These are phyloP conservation scores for Cyprichromis sp. DNA, from an alignment of 2,113 vertebrate genomes.

Conservation along the genomic window DNA sequence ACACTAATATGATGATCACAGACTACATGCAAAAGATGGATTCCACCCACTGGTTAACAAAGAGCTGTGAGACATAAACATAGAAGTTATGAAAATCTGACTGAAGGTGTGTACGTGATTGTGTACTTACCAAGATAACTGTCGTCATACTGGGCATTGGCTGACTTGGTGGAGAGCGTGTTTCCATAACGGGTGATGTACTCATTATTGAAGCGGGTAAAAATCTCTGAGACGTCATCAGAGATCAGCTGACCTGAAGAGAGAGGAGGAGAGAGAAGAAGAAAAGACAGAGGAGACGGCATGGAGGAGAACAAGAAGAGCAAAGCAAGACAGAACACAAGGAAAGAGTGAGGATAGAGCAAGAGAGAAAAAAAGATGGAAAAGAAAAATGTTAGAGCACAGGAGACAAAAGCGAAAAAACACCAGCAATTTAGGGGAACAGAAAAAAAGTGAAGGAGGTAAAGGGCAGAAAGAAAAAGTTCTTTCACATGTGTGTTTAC, in stretches of 20 bases:
- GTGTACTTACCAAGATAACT: slow-evolving; percentile 84
- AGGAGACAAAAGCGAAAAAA: not conserved
- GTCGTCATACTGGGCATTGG: slow-evolving; percentile 86
- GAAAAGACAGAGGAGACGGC: not conserved
- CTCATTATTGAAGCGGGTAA: slow-evolving; percentile 63
- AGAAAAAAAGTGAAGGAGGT: not conserved
- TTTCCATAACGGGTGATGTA: slow-evolving; percentile 72
- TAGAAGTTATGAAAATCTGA: not conserved
- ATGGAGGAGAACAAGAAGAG: not conserved
- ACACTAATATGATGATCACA: not conserved
- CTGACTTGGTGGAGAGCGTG: slow-evolving; percentile 80
- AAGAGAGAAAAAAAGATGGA: not conserved
- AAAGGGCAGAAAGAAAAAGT: not conserved
- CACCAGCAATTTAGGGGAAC: not conserved
- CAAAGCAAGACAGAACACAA: not conserved
- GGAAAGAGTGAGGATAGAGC: not conserved
- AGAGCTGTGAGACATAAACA: not conserved
- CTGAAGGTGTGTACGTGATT: not conserved
- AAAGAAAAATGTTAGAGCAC: not conserved
- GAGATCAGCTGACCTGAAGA: slow-evolving; percentile 89
- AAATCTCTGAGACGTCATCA: slow-evolving; percentile 85
- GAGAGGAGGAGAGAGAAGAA: not conserved
- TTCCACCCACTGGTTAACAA: not conserved
- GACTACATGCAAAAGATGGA: not conserved
- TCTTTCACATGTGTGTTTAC: not conserved